A percentile compares a stretch with the other conserved stretches of the same genome.
Conservation (phyloP, 2,888 invertebrate genomes). For the Candidula unifasciata region DNA sequence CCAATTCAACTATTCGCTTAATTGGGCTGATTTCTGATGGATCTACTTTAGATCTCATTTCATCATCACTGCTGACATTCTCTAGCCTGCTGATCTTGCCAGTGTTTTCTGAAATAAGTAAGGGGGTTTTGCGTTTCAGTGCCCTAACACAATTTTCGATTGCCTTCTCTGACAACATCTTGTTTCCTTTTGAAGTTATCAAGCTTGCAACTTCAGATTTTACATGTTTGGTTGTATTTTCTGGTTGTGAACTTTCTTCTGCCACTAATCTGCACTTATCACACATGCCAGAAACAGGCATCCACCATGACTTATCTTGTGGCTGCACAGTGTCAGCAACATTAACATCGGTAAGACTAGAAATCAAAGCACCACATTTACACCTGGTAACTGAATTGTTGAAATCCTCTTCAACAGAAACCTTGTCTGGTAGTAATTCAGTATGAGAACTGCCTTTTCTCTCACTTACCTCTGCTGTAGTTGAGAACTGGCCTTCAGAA, state of each 20-base stretch:
- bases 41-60: too few relatives aligned
- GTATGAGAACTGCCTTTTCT: neutral
- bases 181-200: too few relatives aligned
- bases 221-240: neutral
- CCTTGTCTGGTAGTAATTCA: neutral
- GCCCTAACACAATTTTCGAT: neutral
- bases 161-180: too few relatives aligned
- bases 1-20: too few relatives aligned
- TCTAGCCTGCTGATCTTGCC: neutral
- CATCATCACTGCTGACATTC: too few relatives aligned
- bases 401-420: too few relatives aligned
- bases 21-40: too few relatives aligned
- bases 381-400: too few relatives aligned
- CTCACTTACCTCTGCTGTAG: neutral
- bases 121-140: neutral
- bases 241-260: neutral
- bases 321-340: neutral
- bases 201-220: too few relatives aligned
- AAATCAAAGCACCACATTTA: too few relatives aligned
- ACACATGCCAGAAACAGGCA: neutral
- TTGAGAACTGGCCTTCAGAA: neutral
- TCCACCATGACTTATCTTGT: neutral
- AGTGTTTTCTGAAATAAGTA: neutral
- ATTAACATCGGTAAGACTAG: too few relatives aligned
- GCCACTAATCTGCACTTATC: neutral